Evolutionary conservation across 2,113 vertebrate genomes (phyloP).

Genomic region (Dromaius novaehollandiae): DNA sequence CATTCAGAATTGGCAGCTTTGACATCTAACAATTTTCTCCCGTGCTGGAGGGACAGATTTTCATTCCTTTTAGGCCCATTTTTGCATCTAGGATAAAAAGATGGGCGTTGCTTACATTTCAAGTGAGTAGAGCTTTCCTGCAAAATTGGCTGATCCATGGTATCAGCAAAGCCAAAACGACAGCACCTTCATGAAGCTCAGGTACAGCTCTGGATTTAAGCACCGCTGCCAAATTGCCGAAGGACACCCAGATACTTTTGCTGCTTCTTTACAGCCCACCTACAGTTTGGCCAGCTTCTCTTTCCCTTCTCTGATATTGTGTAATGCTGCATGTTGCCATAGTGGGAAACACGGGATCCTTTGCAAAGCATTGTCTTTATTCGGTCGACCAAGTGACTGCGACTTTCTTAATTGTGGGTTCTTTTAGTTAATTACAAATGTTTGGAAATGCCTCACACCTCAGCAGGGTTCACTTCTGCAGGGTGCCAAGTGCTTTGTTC

Average conservation of each 20-base stretch:
- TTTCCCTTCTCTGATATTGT: background rate
- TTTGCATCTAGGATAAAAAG: accelerated
- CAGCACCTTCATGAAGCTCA: background rate
- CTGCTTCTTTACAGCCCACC: background rate
- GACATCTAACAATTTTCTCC: accelerated
- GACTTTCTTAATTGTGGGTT: conserved; percentile 32
- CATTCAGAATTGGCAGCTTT: accelerated
- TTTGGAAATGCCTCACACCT: conserved; percentile 19
- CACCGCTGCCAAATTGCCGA: accelerated
- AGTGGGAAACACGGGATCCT: background rate
- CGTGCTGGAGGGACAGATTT: accelerated
- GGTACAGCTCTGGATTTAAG: accelerated
- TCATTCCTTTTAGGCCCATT: background rate
- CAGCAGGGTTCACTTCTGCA: conserved; percentile 12
- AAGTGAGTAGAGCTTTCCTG: background rate
- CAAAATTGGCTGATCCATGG: accelerated
- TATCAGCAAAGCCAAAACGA: accelerated
- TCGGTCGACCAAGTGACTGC: background rate
- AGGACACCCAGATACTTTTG: accelerated
- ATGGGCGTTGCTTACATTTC: accelerated
- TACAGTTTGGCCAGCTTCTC: accelerated
- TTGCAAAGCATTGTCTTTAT: background rate
- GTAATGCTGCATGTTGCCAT: background rate
- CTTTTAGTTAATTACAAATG: conserved; percentile 9
- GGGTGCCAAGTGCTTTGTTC: conserved; percentile 49